Percentiles rank a stretch among this genome's conserved stretches.
These are phyloP conservation scores for Drosophila hamatofila DNA, from an alignment of 2,888 invertebrate genomes.

Conservation along the genomic window DNA sequence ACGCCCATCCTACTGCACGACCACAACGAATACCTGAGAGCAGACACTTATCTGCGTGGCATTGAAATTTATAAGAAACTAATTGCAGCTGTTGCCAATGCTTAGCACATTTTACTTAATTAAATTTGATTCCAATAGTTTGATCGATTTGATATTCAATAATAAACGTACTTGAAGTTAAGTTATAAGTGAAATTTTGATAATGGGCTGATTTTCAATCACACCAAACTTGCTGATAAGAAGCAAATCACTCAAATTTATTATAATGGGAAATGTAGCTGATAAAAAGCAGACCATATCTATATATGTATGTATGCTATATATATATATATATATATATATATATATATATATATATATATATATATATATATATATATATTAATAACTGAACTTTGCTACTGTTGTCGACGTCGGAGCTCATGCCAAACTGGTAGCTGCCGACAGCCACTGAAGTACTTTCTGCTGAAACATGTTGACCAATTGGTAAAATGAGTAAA, in stretches of 20 bases:
- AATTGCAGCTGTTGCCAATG: constrained; percentile 47
- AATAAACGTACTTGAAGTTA: constrained; percentile 8
- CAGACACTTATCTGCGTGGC: constrained; percentile 92
- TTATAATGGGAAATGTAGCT: not conserved
- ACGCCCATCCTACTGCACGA: constrained; percentile 94
- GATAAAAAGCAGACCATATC: not conserved
- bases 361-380: not conserved
- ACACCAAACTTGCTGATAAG: constrained; percentile 34
- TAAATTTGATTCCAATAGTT: not conserved
- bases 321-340: not conserved
- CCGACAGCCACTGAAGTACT: not conserved
- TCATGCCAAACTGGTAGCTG: not conserved
- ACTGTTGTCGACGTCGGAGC: not conserved
- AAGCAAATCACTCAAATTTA: constrained; percentile 21
- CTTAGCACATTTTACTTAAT: not conserved
- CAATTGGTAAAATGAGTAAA: not conserved
- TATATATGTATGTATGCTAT: not conserved
- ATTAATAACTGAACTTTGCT: not conserved
- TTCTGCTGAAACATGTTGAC: not conserved
- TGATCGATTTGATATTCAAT: not conserved
- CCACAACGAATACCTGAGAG: constrained; percentile 94
- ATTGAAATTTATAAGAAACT: constrained; percentile 89
- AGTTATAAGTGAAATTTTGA: constrained; percentile 15
- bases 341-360: not conserved
- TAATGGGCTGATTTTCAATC: constrained; percentile 31